Base-by-base conservation (phyloP, 2,113 vertebrate species). In the Notarius lentiginosus region DNA sequence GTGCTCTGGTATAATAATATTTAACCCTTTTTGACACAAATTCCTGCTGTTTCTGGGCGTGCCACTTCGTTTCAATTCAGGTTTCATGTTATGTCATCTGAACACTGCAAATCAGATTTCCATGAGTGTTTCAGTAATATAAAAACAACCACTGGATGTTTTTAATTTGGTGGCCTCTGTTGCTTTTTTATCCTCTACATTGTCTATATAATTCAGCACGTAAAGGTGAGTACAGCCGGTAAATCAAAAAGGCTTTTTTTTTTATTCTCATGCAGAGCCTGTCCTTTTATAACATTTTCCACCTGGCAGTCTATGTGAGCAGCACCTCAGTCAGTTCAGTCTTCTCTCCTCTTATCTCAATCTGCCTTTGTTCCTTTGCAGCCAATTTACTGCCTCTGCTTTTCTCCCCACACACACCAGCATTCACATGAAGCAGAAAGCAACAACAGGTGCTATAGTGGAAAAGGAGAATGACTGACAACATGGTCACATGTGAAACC, bases 241-340 rank as follows among this genome's bases (percentile, higher is more conserved):
- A 81, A 61, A 41, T 10, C 17, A 81, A 20, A 22, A 24, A 34
- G 4, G 2, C 63, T 47, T 61, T 75, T 84, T 83, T 12, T 56
- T 10, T 2, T 12, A 18, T 75, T 1, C 3, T 30, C 68, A 73
- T 56, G 49, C 30, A 79, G 18, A 77, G 58, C 58, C 72, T 65
- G 58, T 55, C 24, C n/a, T 77, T 49, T 22, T 12, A 18, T 27
- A 58, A 75, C 58, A 85, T 58, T n/a, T 65, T n/a, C 60, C 72
- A 85, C 84, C 84, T 75, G 68, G 24, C 24, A 30, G 58, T 77
- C 72, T 72, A 63, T 85, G 58, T 85, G 72, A 58, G 68, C 20
- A 76, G 73, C 73, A 79, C 73, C 58, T 79, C 82, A 70, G 4
- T 5, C 66, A 30, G n/a, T 51, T 79, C 73, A 85, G 4, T 41